Conservation (phyloP, 2,888 invertebrate genomes). For the Scaptomyza polygonia region DNA sequence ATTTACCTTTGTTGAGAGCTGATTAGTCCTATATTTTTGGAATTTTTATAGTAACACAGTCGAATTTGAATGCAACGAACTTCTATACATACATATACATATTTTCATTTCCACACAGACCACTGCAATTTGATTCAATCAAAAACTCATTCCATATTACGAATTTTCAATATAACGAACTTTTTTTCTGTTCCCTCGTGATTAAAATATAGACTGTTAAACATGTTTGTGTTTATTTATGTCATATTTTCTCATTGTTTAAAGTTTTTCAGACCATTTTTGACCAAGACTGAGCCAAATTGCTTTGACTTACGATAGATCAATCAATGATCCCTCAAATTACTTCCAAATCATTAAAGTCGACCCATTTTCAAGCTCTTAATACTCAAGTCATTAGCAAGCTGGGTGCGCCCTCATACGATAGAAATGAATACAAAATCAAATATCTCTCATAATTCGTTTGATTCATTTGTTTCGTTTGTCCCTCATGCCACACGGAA, state of each 20-base stretch:
- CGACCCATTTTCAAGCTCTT: constrained; percentile 19
- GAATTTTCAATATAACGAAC: too few relatives aligned
- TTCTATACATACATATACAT: too few relatives aligned
- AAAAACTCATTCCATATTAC: too few relatives aligned
- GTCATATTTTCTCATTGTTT: neutral
- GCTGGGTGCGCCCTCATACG: constrained; percentile 57
- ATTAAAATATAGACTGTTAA: too few relatives aligned
- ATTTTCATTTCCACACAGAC: too few relatives aligned
- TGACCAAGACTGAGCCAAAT: constrained; percentile 24
- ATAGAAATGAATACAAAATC: constrained; percentile 30
- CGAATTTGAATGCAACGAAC: too few relatives aligned
- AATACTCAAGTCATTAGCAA: constrained; percentile 61
- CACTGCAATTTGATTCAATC: too few relatives aligned
- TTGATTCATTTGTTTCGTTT: constrained; percentile 49
- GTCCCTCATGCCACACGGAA: constrained; percentile 51
- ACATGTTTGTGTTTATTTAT: too few relatives aligned
- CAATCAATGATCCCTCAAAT: constrained; percentile 58
- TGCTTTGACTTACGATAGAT: constrained; percentile 31
- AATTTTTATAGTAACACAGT: too few relatives aligned
- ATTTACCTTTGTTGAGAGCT: too few relatives aligned
- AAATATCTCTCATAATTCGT: constrained; percentile 59
- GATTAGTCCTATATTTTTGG: too few relatives aligned
- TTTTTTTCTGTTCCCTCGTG: too few relatives aligned
- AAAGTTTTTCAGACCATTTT: neutral
- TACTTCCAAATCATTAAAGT: constrained; percentile 66